Evolutionary conservation across 1,140 invertebrate genomes (phyloP).

Genomic region (Pogonomyrmex barbatus): DNA sequence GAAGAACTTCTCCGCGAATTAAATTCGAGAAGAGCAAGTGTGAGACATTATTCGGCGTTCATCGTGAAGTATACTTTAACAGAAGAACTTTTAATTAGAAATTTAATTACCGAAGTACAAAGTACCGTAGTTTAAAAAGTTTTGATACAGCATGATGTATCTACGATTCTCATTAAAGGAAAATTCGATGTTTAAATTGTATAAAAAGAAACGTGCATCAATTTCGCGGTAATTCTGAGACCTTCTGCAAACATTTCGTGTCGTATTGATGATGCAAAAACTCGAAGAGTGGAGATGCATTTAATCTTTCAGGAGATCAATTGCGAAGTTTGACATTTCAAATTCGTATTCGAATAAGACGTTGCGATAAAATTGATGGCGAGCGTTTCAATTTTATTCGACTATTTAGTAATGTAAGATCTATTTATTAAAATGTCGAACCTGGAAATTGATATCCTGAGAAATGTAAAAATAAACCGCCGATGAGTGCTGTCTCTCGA

Average conservation of each 20-base stretch:
- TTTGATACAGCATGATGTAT: not conserved
- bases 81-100: slow-evolving; percentile 32
- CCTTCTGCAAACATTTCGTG: not conserved
- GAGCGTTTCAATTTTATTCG: slow-evolving; percentile 1
- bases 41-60: not conserved
- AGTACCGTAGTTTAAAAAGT: not conserved
- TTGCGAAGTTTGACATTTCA: slow-evolving; percentile 14
- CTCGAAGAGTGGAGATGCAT: not conserved
- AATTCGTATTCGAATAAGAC: not conserved
- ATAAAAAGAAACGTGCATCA: not conserved
- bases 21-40: not conserved
- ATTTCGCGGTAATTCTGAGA: not conserved
- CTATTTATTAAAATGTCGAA: slow-evolving; percentile 1
- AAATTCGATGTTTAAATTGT: not conserved
- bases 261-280: not conserved
- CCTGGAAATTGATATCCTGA: slow-evolving; percentile 23
- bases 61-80: not conserved
- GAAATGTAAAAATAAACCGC: not conserved
- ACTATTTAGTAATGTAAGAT: not conserved
- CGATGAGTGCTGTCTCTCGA: not conserved
- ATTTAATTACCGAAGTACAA: not conserved
- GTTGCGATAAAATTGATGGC: slow-evolving; percentile 2
- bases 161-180: not conserved
- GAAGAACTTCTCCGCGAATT: not conserved
- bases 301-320: not conserved